Percentiles rank a stretch among this genome's conserved stretches.
Conservation (phyloP, 1,140 invertebrate species). For the Chironomus tepperi region DNA sequence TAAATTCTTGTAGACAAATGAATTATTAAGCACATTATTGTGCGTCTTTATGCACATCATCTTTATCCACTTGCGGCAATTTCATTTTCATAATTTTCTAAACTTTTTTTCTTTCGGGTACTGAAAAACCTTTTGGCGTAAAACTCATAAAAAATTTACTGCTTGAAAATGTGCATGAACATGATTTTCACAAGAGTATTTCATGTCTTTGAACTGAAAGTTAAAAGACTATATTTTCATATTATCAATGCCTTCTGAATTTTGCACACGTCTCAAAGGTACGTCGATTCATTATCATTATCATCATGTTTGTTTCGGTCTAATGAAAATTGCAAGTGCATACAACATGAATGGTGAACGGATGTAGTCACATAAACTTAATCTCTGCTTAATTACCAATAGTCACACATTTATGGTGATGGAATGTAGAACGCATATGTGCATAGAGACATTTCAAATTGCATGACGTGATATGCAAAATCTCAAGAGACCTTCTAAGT, state of each 20-base stretch:
- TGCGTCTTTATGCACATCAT: too few species aligned
- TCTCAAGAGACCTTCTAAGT: background rate
- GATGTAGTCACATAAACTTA: background rate
- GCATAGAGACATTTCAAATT: background rate
- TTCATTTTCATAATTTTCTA: too few species aligned
- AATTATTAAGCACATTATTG: too few species aligned
- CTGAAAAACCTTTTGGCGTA: too few species aligned
- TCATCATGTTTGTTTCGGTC: background rate
- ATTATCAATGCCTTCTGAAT: background rate
- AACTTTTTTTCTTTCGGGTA: too few species aligned
- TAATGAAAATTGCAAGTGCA: slow-evolving; percentile 1
- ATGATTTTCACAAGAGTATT: too few species aligned
- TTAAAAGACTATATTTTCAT: too few species aligned
- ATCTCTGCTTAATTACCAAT: slow-evolving; percentile 16
- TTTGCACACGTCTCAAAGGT: background rate
- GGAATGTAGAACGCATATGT: background rate
- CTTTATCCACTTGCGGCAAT: too few species aligned
- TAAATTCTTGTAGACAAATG: too few species aligned
- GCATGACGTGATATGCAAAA: background rate
- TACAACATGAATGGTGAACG: background rate
- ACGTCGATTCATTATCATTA: background rate
- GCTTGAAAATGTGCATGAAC: too few species aligned
- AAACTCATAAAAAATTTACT: too few species aligned
- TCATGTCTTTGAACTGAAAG: too few species aligned
- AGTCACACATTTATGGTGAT: background rate